Evolutionary conservation across 2,888 invertebrate genomes (phyloP).

Genomic region (Ormyrus labotus): DNA sequence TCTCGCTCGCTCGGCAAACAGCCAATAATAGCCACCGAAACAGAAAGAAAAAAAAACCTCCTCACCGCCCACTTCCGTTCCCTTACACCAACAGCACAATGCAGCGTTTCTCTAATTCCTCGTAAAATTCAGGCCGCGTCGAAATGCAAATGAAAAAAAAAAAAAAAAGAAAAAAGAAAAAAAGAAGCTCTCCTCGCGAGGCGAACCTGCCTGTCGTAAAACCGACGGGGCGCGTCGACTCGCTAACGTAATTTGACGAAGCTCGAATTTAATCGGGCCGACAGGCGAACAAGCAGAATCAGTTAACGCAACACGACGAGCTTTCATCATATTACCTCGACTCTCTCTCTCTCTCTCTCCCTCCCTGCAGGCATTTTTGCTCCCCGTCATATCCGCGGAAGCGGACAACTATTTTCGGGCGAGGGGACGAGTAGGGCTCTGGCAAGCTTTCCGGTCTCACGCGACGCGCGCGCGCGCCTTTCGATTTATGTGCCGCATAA

Average conservation of each 20-base stretch:
- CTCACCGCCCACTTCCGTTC: conserved; percentile 16
- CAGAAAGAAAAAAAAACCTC: background rate
- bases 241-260: conserved; percentile 42
- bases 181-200: conserved; percentile 14
- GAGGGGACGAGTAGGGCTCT: conserved; percentile 56
- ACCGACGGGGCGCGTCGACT: conserved; percentile 2
- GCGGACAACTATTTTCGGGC: conserved; percentile 67
- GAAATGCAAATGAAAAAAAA: conserved; percentile 34
- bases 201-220: conserved; percentile 9
- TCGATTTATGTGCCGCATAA: conserved; percentile 67
- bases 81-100: background rate
- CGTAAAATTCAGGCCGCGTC: conserved; percentile 25
- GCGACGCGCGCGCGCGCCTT: conserved; percentile 60
- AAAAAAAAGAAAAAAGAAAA: background rate
- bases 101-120: conserved; percentile 18
- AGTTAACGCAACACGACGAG: conserved; percentile 60
- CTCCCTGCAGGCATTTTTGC: background rate
- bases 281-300: conserved; percentile 40
- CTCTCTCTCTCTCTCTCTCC: conserved; percentile 57
- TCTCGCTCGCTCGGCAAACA: no score
- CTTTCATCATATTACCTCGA: conserved; percentile 59
- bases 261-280: conserved; percentile 43
- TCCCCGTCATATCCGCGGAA: background rate
- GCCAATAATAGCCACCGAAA: background rate
- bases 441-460: conserved; percentile 65